Evolutionary conservation across 2,113 vertebrate genomes (phyloP).

Genomic region (Rana temporaria): DNA sequence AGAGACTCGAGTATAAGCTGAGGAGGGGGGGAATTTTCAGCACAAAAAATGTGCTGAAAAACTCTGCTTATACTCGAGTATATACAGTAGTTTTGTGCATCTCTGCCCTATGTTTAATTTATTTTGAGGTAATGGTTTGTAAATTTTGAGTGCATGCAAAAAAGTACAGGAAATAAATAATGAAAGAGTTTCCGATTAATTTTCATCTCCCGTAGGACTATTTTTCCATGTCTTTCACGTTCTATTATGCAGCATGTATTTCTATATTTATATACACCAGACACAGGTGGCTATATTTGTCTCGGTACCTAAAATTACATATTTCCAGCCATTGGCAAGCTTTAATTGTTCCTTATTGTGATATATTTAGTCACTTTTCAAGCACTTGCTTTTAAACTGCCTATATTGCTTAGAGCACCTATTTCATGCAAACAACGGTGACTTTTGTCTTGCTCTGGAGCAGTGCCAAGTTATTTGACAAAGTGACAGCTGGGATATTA

Average conservation of each 20-base stretch:
- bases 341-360: conserved; percentile 40
- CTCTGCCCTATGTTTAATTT: too few species aligned
- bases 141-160: too few species aligned
- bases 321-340: conserved; percentile 54
- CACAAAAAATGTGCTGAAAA: too few species aligned
- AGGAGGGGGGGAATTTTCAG: too few species aligned
- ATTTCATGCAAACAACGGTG: conserved; percentile 68
- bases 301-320: conserved; percentile 65
- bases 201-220: conserved; percentile 17
- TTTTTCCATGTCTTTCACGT: conserved; percentile 61
- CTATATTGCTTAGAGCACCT: conserved; percentile 64
- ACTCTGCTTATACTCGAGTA: too few species aligned
- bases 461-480: conserved; percentile 70
- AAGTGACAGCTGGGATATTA: conserved; percentile 74
- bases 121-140: too few species aligned
- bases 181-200: conserved; percentile 5
- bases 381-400: conserved; percentile 35
- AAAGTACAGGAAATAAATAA: conserved; percentile 47
- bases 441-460: conserved; percentile 75
- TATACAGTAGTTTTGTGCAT: too few species aligned
- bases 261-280: conserved; percentile 62
- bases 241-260: conserved; percentile 60
- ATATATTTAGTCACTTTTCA: conserved; percentile 53
- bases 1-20: too few species aligned
- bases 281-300: conserved; percentile 61